These are phyloP conservation scores for Gila robusta DNA, from an alignment of 2,797 vertebrate genomes.

Conservation along the genomic window DNA sequence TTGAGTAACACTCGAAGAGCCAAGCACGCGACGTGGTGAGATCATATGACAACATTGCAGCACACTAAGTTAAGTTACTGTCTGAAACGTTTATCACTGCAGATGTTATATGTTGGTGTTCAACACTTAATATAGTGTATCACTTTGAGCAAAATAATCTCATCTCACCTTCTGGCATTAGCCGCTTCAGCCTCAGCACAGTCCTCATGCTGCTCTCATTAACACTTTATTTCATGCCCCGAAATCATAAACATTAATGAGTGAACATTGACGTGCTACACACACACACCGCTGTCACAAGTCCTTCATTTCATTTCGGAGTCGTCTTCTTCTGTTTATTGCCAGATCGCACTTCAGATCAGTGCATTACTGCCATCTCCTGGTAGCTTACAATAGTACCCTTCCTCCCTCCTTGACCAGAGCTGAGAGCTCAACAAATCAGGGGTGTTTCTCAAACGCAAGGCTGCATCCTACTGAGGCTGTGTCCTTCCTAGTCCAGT, in stretches of 20 bases:
- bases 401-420: not conserved
- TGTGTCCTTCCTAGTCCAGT: too few species aligned
- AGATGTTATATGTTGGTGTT: not conserved
- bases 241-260: not conserved
- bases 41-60: not conserved
- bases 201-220: constrained; percentile 4
- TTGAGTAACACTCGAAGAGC: not conserved
- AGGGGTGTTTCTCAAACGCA: too few species aligned
- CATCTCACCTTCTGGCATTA: constrained; percentile 22
- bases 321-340: not conserved
- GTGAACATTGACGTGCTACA: not conserved
- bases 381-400: not conserved
- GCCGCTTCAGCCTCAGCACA: constrained; percentile 10
- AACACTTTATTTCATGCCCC: not conserved
- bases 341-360: not conserved
- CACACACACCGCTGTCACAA: too few species aligned
- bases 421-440: too few species aligned
- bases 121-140: not conserved
- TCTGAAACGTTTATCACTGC: not conserved
- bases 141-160: not conserved
- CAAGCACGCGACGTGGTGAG: too few species aligned
- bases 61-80: not conserved
- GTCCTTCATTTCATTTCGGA: not conserved
- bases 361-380: not conserved
- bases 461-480: too few species aligned